Conservation (phyloP, 2,888 invertebrate species). For the Osmoderma eremita region DNA sequence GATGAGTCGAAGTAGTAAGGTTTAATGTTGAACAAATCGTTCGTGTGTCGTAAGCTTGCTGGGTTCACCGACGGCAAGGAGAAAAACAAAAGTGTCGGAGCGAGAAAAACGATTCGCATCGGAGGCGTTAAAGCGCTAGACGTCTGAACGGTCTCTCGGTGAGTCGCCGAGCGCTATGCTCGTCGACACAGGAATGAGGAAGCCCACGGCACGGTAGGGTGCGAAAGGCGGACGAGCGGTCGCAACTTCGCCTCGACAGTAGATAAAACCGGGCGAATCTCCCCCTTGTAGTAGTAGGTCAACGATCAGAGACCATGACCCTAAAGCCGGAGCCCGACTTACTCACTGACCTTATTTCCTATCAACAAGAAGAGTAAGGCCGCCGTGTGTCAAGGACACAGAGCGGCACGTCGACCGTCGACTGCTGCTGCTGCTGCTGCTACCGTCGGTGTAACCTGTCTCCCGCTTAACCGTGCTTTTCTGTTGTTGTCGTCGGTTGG, state of each 20-base stretch:
- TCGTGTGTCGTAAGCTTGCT: neutral
- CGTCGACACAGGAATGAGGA: conserved; percentile 31
- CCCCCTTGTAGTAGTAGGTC: conserved; percentile 57
- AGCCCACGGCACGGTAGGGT: conserved; percentile 48
- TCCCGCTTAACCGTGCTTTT: neutral
- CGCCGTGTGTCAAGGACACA: conserved; percentile 50
- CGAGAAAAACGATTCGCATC: conserved; percentile 16
- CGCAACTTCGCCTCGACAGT: conserved; percentile 7
- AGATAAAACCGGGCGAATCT: conserved; percentile 43
- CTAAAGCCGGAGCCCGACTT: conserved; percentile 57
- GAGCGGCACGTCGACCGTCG: conserved; percentile 38
- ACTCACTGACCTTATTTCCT: conserved; percentile 57
- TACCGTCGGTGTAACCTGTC: conserved; percentile 2
- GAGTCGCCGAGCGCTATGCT: neutral
- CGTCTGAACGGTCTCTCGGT: conserved; percentile 29
- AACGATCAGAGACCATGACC: conserved; percentile 61
- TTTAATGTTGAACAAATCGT: no score
- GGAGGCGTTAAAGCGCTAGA: conserved; percentile 32
- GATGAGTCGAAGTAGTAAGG: no score
- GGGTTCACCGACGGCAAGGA: conserved; percentile 4
- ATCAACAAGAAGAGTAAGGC: conserved; percentile 42
- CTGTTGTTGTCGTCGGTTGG: neutral
- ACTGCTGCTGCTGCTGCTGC: conserved; percentile 15
- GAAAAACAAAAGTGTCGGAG: conserved; percentile 30
- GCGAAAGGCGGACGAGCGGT: conserved; percentile 51